These are phyloP conservation scores for Rhizoglyphus robini DNA, from an alignment of 1,140 invertebrate species.

Conservation along the genomic window DNA sequence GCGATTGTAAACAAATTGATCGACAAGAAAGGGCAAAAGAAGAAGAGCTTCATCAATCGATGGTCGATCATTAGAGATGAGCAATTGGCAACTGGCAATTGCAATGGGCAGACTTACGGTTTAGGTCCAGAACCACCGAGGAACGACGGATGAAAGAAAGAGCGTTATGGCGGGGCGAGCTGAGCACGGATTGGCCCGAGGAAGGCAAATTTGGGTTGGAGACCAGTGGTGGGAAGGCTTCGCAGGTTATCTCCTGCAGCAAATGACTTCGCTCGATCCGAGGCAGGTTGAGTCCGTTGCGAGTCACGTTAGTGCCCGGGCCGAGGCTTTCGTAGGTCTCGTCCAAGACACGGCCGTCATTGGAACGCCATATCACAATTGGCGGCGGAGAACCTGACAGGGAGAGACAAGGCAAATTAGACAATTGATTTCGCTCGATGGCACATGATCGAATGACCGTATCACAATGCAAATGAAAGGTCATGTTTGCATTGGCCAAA, in stretches of 20 bases:
- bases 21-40: too few relatives aligned
- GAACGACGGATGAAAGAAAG: conserved; percentile 2
- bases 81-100: too few relatives aligned
- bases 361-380: conserved; percentile 5
- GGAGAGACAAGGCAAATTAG: not conserved
- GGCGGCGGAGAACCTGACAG: not conserved
- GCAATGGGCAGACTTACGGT: conserved; percentile 15
- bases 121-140: conserved; percentile 2
- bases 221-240: conserved; percentile 4
- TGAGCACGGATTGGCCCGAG: not conserved
- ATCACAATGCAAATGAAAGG: too few relatives aligned
- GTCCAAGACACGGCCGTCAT: conserved; percentile 3
- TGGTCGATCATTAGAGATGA: too few relatives aligned
- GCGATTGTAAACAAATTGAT: too few relatives aligned
- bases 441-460: not conserved
- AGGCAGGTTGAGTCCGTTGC: not conserved
- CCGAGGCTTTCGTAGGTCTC: not conserved
- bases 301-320: not conserved
- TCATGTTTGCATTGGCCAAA: too few relatives aligned
- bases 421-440: too few relatives aligned
- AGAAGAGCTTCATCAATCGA: too few relatives aligned
- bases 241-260: conserved; percentile 3
- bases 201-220: not conserved
- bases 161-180: not conserved
- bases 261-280: conserved; percentile 10